Conservation (phyloP, 2,888 invertebrate genomes). For the Watsonalla cultraria region DNA sequence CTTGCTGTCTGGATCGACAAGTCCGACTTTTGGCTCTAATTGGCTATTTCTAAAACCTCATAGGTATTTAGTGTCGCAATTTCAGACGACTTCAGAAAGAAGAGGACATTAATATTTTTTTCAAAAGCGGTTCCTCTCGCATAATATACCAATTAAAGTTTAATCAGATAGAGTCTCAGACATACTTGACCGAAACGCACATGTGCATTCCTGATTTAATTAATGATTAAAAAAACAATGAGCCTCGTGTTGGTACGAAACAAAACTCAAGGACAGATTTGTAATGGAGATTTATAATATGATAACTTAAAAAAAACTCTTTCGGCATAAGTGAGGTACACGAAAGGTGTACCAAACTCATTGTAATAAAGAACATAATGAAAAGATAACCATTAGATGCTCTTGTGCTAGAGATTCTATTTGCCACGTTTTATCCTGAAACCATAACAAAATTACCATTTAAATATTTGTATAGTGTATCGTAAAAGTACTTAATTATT, state of each 20-base stretch:
- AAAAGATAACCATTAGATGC: background rate
- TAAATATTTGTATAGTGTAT: constrained; percentile 37
- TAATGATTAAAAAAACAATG: background rate
- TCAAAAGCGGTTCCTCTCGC: background rate
- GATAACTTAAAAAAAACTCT: too few relatives aligned
- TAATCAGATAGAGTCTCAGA: background rate
- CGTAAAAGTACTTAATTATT: constrained; percentile 46
- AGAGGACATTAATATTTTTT: too few relatives aligned
- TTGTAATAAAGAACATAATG: background rate
- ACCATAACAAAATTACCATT: constrained; percentile 16
- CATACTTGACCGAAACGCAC: background rate
- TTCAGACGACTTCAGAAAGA: too few relatives aligned
- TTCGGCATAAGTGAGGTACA: too few relatives aligned
- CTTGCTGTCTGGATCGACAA: background rate
- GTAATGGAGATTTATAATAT: too few relatives aligned
- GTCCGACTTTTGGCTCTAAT: too few relatives aligned
- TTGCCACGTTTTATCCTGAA: background rate
- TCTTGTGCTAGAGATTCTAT: background rate
- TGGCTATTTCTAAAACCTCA: too few relatives aligned
- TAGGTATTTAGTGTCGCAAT: too few relatives aligned
- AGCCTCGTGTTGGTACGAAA: background rate
- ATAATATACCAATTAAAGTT: background rate
- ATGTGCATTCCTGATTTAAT: background rate
- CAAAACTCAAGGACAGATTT: too few relatives aligned
- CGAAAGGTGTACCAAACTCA: too few relatives aligned